Evolutionary conservation across 2,113 vertebrate genomes (phyloP).

Genomic region (Misgurnus mizolepis): DNA sequence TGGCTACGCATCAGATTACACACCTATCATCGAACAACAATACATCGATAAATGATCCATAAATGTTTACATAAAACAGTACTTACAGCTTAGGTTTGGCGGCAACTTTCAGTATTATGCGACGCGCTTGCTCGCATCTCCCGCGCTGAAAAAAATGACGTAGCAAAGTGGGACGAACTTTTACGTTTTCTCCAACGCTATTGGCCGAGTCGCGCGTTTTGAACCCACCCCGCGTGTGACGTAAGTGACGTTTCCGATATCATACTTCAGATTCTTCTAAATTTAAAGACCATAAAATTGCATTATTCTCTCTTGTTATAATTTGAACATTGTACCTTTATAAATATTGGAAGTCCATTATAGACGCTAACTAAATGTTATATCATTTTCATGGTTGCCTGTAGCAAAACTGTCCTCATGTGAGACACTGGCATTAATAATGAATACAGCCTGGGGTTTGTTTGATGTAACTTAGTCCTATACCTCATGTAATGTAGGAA

Average conservation of each 20-base stretch:
- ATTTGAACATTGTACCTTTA: too few species aligned
- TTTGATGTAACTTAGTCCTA: background rate
- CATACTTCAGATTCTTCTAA: background rate
- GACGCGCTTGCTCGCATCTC: constrained; percentile 22
- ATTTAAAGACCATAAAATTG: too few species aligned
- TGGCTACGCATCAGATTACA: background rate
- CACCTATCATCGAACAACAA: background rate
- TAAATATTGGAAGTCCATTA: background rate
- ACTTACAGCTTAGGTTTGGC: constrained; percentile 46
- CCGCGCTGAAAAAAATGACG: constrained; percentile 54
- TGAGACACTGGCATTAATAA: background rate
- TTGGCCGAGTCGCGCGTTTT: constrained; percentile 19
- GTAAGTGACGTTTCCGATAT: background rate
- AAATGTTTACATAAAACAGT: background rate
- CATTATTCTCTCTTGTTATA: too few species aligned
- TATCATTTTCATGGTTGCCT: background rate
- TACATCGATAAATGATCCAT: background rate
- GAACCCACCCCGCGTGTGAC: background rate
- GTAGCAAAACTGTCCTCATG: background rate
- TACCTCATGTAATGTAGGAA: constrained; percentile 7
- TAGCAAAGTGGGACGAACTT: constrained; percentile 19
- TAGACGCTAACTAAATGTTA: background rate
- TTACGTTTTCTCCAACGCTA: background rate
- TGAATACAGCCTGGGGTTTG: background rate
- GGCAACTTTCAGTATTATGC: constrained; percentile 27